Conservation (phyloP, 2,888 invertebrate species). For the Prosapia bicincta region DNA sequence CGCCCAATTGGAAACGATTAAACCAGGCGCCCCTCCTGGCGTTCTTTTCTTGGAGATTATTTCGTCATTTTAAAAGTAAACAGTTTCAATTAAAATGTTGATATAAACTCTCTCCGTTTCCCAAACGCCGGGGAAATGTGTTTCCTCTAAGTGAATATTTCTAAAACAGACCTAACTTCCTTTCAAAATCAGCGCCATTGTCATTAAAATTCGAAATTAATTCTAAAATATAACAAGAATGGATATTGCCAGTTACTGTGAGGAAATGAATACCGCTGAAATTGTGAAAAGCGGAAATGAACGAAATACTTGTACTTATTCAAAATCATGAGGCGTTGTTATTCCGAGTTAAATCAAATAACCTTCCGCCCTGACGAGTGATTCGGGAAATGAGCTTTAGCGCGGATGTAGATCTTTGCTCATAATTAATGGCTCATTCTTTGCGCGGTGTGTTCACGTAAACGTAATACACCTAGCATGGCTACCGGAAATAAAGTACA, state of each 20-base stretch:
- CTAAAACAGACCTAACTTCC: background rate
- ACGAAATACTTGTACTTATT: background rate
- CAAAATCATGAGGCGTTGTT: background rate
- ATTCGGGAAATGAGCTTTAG: too few relatives aligned
- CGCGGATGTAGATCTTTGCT: too few relatives aligned
- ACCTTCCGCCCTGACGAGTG: too few relatives aligned
- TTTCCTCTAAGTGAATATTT: background rate
- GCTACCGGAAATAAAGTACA: too few relatives aligned
- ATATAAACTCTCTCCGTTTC: background rate
- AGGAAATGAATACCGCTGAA: background rate
- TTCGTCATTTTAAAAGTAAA: background rate
- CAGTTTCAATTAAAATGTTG: background rate
- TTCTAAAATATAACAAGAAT: background rate
- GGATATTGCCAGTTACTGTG: background rate
- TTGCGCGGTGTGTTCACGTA: too few relatives aligned
- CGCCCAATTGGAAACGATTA: background rate
- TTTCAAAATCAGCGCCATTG: background rate
- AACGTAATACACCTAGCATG: too few relatives aligned
- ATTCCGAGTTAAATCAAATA: too few relatives aligned
- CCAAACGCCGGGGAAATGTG: background rate
- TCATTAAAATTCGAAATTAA: background rate
- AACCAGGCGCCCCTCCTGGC: background rate
- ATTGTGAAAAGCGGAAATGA: background rate
- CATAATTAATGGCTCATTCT: too few relatives aligned
- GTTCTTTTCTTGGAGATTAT: background rate